These are phyloP conservation scores for Pholis gunnellus DNA, from an alignment of 2,113 vertebrate genomes.

Conservation along the genomic window DNA sequence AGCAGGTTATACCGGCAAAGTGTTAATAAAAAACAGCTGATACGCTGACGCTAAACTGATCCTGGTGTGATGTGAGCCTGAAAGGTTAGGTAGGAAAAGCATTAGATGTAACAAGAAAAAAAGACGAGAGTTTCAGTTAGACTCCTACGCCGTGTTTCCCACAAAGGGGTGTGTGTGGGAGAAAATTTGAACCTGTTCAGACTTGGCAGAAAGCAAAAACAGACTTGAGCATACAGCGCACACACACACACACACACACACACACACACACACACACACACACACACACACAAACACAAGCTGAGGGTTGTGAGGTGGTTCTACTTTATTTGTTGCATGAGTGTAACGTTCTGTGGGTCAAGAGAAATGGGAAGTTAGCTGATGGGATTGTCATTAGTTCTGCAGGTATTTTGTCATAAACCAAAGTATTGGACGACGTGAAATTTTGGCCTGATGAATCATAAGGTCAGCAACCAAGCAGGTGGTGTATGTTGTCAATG, in stretches of 20 bases:
- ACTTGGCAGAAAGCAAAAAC: conserved; percentile 26
- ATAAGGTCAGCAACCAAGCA: too few species aligned
- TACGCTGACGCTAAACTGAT: background rate
- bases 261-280: too few species aligned
- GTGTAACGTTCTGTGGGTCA: background rate
- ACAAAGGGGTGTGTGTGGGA: conserved; percentile 2
- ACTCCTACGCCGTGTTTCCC: background rate
- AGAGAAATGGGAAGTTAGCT: background rate
- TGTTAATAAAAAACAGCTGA: conserved; percentile 13
- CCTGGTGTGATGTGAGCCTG: background rate
- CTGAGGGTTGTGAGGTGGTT: background rate
- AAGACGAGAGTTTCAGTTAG: conserved; percentile 14
- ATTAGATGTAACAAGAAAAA: conserved; percentile 13
- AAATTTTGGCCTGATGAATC: too few species aligned
- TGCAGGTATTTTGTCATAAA: background rate
- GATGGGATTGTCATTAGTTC: background rate
- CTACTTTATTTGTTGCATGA: background rate
- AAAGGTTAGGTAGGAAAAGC: background rate
- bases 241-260: background rate
- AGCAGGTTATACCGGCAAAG: background rate
- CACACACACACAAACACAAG: background rate
- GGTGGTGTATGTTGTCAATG: too few species aligned
- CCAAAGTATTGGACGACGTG: too few species aligned
- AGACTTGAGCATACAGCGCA: background rate
- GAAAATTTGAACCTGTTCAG: conserved; percentile 36